Base-by-base conservation (phyloP, 2,888 invertebrate species). In the Drosophila fulvimacula region DNA sequence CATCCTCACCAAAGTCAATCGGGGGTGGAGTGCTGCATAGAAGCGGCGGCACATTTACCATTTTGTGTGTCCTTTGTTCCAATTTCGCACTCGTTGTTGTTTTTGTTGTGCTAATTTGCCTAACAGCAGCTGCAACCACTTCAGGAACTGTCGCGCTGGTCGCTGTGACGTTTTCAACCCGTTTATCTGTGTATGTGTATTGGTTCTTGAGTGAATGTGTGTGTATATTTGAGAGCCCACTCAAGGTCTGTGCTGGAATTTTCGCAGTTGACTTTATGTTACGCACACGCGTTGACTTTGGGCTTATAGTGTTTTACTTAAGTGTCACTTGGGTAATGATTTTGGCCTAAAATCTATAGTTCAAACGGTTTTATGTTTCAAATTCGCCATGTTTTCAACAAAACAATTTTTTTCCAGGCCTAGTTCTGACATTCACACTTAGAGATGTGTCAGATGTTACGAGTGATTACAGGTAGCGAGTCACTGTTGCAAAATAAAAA, bases 11-110 rank as follows among this genome's bases (percentile, higher is more conserved):
- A 66, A 91, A 92, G 74, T 93, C 93, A 76, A 94, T 93, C 44
- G 94, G 94, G 51, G 94, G 94, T 61, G 94, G 94, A 51, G 94
- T 93, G 87, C 93, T 93, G 84, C 94, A 94, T 68, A 94, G 90
- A 66, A 94, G 94, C 76, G 94, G 94, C 76, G 94, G 94, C 83
- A 94, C 84, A 57, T 90, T 90, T 51, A 86, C 93, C 88, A 93
- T 91, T 93, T 92, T 93, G 93, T 53, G 61, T 36, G 52, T 68
- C 75, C 70, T 80, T 75, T 62, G 70, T 73, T 72, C 41, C 38
- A 76, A 65, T 51, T 63, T 62, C 34, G n/a, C n/a, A 41, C 49
- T 60, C 58, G 19, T 53, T 48, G 21, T 64, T 67, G 67, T 69
- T 71, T 51, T 57, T 61, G 34, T 62, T 19, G 65, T 68, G 69